Conservation (phyloP, 1,140 invertebrate species). For the Luehdorfia chinensis region DNA sequence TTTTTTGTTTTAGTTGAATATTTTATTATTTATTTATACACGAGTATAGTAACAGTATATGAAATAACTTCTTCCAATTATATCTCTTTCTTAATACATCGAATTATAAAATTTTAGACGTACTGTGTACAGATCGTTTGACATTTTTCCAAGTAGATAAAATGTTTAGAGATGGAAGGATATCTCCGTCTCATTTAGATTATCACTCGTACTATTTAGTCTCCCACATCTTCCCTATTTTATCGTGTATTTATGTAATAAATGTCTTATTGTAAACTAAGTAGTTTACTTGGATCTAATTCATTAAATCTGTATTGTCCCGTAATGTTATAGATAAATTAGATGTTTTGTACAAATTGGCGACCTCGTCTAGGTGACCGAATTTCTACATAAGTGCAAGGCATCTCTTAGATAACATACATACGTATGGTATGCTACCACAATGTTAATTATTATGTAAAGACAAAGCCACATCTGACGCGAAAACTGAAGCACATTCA, state of each 20-base stretch:
- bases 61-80: constrained; percentile 38
- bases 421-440: too few relatives aligned
- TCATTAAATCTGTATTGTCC: constrained; percentile 68
- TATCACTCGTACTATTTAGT: constrained; percentile 56
- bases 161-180: constrained; percentile 31
- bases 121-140: constrained; percentile 37
- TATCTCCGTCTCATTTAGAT: constrained; percentile 55
- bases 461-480: not conserved
- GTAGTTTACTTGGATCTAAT: constrained; percentile 64
- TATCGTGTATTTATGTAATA: constrained; percentile 70
- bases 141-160: constrained; percentile 32
- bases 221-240: constrained; percentile 60
- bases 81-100: constrained; percentile 50
- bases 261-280: constrained; percentile 73
- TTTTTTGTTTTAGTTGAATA: constrained; percentile 74
- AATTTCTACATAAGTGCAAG: constrained; percentile 68
- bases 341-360: constrained; percentile 72
- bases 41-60: constrained; percentile 45
- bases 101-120: constrained; percentile 37
- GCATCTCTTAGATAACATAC: constrained; percentile 25
- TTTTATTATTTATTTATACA: constrained; percentile 77
- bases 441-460: too few relatives aligned
- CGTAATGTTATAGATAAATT: constrained; percentile 54
- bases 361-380: constrained; percentile 74
- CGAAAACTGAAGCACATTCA: too few relatives aligned